phyloP scores from a whole-genome alignment of 2,797 vertebrate genomes.

The Myotis planiceps region DNA sequence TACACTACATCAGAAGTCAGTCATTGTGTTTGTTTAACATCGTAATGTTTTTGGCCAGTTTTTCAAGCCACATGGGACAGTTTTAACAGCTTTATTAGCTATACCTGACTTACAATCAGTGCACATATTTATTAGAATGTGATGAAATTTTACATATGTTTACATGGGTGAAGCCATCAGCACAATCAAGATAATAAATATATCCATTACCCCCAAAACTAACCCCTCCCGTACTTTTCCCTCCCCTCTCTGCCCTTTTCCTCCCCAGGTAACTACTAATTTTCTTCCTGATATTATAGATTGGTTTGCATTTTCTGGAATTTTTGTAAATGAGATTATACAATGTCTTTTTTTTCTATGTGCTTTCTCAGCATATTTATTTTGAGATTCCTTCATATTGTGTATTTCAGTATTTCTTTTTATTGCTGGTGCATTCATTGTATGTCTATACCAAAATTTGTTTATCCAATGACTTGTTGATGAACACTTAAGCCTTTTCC shows the following conservation, averaged over 20 bases:
- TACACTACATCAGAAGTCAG: background rate
- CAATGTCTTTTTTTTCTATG: background rate
- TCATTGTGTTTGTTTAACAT: constrained; percentile 10
- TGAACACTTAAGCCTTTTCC: constrained; percentile 29
- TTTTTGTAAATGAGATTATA: constrained; percentile 21
- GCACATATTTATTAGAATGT: background rate
- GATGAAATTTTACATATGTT: background rate
- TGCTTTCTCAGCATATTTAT: background rate
- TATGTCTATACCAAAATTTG: background rate
- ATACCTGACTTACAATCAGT: background rate
- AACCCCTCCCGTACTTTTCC: background rate
- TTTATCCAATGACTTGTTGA: background rate
- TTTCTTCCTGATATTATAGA: background rate
- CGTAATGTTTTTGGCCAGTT: constrained; percentile 16
- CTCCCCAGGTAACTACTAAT: background rate
- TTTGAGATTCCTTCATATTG: background rate
- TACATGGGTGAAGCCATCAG: background rate
- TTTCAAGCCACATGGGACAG: background rate
- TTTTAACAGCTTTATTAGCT: background rate
- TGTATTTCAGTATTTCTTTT: background rate
- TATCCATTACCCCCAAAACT: background rate
- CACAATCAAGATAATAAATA: background rate
- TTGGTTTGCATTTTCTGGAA: constrained; percentile 37
- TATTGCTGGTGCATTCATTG: background rate
- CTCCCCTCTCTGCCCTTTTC: background rate